A percentile compares a stretch with the other conserved stretches of the same genome.
phyloP scores from a whole-genome alignment of 2,797 vertebrate species.

The Gambelia wislizenii region DNA sequence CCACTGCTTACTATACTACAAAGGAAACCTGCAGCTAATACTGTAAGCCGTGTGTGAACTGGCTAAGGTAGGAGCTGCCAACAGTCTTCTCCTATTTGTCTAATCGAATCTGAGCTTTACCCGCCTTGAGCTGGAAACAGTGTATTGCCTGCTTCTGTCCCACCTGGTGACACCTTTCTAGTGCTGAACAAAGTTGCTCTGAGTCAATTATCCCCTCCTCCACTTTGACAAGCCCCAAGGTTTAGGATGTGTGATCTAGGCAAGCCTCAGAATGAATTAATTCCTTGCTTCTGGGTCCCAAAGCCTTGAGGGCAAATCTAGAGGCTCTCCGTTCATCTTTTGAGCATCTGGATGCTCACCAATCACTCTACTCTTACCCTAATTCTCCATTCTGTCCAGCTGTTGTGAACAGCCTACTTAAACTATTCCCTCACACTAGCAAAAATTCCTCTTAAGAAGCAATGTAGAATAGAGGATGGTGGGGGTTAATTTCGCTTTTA shows the following conservation, averaged over 20 bases:
- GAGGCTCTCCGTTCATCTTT: too few relatives aligned
- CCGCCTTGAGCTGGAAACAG: neutral
- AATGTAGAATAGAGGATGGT: neutral
- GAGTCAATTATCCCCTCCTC: too few relatives aligned
- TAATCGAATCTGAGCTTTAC: neutral
- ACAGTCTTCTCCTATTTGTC: neutral
- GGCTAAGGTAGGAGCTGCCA: neutral
- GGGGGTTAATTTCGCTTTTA: neutral
- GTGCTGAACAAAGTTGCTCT: neutral
- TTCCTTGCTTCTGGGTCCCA: neutral
- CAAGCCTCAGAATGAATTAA: neutral
- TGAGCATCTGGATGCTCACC: neutral
- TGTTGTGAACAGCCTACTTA: neutral
- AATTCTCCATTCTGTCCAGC: neutral
- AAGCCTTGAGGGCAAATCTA: neutral
- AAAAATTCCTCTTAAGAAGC: neutral
- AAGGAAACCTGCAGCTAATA: neutral
- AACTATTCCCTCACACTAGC: neutral
- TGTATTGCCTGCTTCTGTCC: neutral
- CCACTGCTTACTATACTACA: neutral
- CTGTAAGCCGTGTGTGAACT: neutral
- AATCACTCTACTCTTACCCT: neutral
- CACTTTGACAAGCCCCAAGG: too few relatives aligned
- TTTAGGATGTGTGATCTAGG: too few relatives aligned
- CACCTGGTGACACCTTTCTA: neutral